Base-by-base conservation (phyloP, 2,797 vertebrate genomes). In the Sylvia borin region DNA sequence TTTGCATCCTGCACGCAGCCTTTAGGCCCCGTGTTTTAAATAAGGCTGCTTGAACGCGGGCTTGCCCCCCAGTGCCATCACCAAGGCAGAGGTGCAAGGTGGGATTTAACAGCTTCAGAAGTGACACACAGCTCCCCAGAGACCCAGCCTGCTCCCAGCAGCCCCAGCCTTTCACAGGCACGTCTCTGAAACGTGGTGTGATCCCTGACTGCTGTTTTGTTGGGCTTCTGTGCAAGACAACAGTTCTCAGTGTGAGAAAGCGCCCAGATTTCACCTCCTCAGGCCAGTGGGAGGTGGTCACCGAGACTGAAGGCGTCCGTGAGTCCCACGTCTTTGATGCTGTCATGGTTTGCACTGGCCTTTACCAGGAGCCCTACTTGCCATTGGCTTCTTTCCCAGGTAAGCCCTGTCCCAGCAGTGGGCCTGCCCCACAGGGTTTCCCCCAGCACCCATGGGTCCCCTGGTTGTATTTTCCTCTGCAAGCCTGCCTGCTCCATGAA, bases 341-440 rank as follows among this genome's bases (percentile, higher is more conserved):
- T 1, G 98, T 99, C 90, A 98, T 99, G 98, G 97, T 99, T 78
- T 99, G 99, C 85, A 98, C 97, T 0, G 99, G 99, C 78, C 98
- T 98, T 77, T 99, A 98, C 96, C 97, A 98, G 95, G 89, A 98
- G 31, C 98, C 98, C 31, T 76, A 96, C 74, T 66, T 99, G 85
- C 99, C 99, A 36, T 66, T 99, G 57, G 97, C 98, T 34, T 98
- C 98, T 92, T 99, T 99, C 94, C 98, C 99, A 97, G 99, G 99
- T 99, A 93, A 95, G 96, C 88, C 54, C 31, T 54, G 74, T 81
- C 57, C 77, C 13, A 10, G 18, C 48, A 45, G 47, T 1, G 6
- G n/a, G 32, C 4, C 5, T 81, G 17, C 15, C 17, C 21, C 32
- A 11, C 6, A 2, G 10, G 16, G 13, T 31, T 81, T 71, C 24